phyloP scores from a whole-genome alignment of 2,113 vertebrate genomes.

The Porphyrio hochstetteri region DNA sequence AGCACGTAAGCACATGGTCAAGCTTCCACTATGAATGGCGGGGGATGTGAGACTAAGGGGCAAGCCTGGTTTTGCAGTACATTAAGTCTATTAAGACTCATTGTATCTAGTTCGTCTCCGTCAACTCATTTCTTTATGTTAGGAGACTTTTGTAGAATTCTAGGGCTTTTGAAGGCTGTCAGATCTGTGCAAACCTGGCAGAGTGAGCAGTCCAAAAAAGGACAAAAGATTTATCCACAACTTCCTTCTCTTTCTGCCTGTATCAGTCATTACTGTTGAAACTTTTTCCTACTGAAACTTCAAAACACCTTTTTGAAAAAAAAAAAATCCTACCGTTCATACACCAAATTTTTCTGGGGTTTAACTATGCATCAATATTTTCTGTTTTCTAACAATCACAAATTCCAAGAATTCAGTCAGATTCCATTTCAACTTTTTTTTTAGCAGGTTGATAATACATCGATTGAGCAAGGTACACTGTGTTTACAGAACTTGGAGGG shows the following conservation, averaged over 20 bases:
- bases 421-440: not conserved
- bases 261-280: rapidly evolving
- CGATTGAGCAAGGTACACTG: rapidly evolving
- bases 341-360: not conserved
- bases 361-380: not conserved
- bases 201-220: not conserved
- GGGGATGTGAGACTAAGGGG: not conserved
- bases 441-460: not conserved
- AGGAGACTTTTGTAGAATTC: not conserved
- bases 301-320: not conserved
- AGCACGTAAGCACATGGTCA: not conserved
- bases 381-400: not conserved
- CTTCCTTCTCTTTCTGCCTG: not conserved
- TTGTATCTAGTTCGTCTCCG: not conserved
- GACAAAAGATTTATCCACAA: not conserved
- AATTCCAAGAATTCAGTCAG: not conserved
- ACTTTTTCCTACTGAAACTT: not conserved
- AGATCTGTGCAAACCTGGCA: not conserved
- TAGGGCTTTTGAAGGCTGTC: not conserved
- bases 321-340: not conserved
- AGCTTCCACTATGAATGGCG: not conserved
- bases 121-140: not conserved
- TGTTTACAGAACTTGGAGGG: not conserved
- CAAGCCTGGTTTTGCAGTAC: not conserved
- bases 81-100: not conserved